Evolutionary conservation across 2,797 vertebrate genomes (phyloP), one percentile per base, ranked within the genome.

Genomic region (Meriones psammophilus): DNA sequence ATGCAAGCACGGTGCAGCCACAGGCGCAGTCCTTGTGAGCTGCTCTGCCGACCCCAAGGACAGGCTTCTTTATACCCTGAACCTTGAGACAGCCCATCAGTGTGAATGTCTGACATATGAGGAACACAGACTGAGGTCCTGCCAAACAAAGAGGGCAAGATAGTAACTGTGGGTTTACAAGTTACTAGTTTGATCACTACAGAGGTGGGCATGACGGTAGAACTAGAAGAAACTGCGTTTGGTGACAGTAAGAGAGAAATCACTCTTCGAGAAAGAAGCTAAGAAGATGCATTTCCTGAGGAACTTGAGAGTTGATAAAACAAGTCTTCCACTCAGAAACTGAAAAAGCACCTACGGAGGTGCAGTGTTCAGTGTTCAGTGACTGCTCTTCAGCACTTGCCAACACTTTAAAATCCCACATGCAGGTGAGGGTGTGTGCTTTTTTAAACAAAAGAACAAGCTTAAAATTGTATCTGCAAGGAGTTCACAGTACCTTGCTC

Each of bases 211-310:
- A 56, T 13, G 10, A 17, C 0, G 42, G 33, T 62, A 39, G n/a
- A 71, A 76, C 33, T 64, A 33, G 58, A 94, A 77, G 14, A 96
- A 96, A 30, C 20, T n/a, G 36, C 39, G 86, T 95, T 71, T 76
- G 89, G 97, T 95, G 54, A 84, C 26, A 89, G 50, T 50, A 50
- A 50, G 60, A 87, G 1, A 88, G 42, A 93, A 94, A 69, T 54
- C 18, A 84, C 64, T 97, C 68, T 76, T 22, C 33, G 92, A 58
- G 64, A 97, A 94, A 95, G 62, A 15, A 94, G 54, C 56, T 90
- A 77, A 94, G 90, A 77, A 92, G 88, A 94, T 88, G 22, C 12
- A 89, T 79, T 96, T 96, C 95, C 92, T 95, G 18, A 94, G 96
- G 66, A 94, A 71, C 33, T 76, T 79, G 33, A 68, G 68, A 90